phyloP scores from a whole-genome alignment of 1,140 invertebrate species.

The Leptopilina clavipes region DNA sequence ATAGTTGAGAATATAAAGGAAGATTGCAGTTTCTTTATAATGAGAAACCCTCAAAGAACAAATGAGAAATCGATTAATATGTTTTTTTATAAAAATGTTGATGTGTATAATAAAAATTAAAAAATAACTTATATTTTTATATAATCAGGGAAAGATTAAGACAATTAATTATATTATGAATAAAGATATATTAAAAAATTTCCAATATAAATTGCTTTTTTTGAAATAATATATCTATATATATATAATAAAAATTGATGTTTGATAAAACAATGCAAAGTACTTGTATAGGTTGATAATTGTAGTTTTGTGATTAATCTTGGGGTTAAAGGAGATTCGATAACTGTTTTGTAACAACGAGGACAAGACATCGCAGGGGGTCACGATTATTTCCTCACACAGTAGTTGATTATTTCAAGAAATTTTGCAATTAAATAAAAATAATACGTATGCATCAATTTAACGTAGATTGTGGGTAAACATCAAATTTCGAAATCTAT shows the following conservation, averaged over 20 bases:
- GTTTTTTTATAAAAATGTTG: not conserved
- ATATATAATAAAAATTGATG: not conserved
- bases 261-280: not conserved
- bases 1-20: not conserved
- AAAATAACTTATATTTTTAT: too few relatives aligned
- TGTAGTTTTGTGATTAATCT: not conserved
- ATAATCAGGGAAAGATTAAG: not conserved
- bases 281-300: not conserved
- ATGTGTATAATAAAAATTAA: too few relatives aligned
- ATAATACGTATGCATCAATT: not conserved
- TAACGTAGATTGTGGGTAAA: not conserved
- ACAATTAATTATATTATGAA: not conserved
- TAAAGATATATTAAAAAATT: too few relatives aligned
- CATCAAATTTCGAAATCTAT: not conserved
- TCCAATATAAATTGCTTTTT: too few relatives aligned
- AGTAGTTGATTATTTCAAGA: not conserved
- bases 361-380: constrained; percentile 22
- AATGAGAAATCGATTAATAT: constrained; percentile 1
- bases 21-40: not conserved
- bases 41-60: not conserved
- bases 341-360: constrained; percentile 23
- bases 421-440: constrained; percentile 20
- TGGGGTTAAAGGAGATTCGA: constrained; percentile 25
- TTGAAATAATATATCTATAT: not conserved
- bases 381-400: not conserved